A percentile compares a stretch with the other conserved stretches of the same genome.
Evolutionary conservation across 2,797 vertebrate species (phyloP).

Genomic region (Neoniphon sammara): DNA sequence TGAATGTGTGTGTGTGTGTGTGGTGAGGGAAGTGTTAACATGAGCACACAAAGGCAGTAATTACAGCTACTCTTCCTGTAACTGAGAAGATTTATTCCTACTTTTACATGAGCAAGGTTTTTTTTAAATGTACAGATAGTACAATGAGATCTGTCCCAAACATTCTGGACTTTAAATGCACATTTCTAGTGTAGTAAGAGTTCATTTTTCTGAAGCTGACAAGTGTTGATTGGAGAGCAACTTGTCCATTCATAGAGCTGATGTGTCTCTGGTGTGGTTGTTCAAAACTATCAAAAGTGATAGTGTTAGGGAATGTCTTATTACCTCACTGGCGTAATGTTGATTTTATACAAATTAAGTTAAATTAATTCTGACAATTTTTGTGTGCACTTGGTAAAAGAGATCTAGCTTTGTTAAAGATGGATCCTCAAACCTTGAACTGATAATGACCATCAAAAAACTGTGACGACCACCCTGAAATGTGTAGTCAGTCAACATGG

Average conservation of each 20-base stretch:
- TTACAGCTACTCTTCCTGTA: constrained; percentile 30
- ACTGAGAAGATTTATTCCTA: background rate
- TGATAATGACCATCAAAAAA: background rate
- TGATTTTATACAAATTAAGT: too few relatives aligned
- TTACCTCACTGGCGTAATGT: too few relatives aligned
- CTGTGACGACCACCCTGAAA: background rate
- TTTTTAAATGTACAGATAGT: too few relatives aligned
- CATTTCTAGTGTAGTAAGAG: background rate
- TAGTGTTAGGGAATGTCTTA: too few relatives aligned
- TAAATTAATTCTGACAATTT: too few relatives aligned
- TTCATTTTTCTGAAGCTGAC: background rate
- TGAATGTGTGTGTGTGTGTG: constrained; percentile 41
- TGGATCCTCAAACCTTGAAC: background rate
- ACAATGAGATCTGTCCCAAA: background rate
- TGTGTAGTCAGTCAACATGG: background rate
- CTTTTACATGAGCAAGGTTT: too few relatives aligned
- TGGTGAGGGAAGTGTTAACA: constrained; percentile 18
- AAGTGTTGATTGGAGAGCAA: background rate
- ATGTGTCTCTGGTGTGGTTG: too few relatives aligned
- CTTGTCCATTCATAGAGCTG: too few relatives aligned
- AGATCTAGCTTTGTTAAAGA: background rate
- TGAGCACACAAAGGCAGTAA: constrained; percentile 30
- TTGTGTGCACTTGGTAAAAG: too few relatives aligned
- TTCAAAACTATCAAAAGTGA: too few relatives aligned
- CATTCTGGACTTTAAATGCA: background rate